Percentiles rank a stretch among this genome's conserved stretches.
Conservation (phyloP, 2,888 invertebrate genomes). For the Diaperis boleti region DNA sequence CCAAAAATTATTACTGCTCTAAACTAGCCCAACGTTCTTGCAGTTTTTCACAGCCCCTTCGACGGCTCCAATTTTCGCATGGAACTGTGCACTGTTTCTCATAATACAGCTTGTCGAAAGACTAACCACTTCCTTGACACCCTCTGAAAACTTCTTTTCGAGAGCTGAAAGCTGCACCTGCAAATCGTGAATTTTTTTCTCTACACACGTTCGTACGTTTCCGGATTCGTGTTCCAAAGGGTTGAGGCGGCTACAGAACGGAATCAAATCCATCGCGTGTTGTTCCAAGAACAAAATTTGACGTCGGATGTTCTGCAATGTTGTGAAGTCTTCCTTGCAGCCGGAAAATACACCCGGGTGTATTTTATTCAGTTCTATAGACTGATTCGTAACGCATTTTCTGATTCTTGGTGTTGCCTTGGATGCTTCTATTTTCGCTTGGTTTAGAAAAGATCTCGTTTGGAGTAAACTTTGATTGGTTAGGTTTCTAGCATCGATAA, state of each 20-base stretch:
- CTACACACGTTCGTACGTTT: conserved; percentile 14
- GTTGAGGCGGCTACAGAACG: conserved; percentile 16
- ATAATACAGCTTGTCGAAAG: conserved; percentile 9
- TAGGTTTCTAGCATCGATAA: conserved; percentile 10
- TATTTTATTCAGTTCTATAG: conserved; percentile 4
- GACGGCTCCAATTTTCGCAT: conserved; percentile 14
- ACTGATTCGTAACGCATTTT: conserved; percentile 16
- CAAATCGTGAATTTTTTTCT: conserved; percentile 11
- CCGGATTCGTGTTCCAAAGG: conserved; percentile 3
- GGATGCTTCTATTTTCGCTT: conserved; percentile 24
- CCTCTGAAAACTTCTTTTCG: conserved; percentile 4
- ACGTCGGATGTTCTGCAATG: background rate
- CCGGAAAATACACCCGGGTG: background rate
- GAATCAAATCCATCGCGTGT: background rate
- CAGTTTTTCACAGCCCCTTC: conserved; percentile 28
- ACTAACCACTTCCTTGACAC: conserved; percentile 10
- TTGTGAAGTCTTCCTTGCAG: conserved; percentile 7
- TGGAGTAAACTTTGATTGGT: conserved; percentile 7
- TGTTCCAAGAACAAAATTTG: conserved; percentile 1
- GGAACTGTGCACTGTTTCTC: background rate
- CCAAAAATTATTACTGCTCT: background rate
- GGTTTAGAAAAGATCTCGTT: background rate
- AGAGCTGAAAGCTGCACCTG: background rate
- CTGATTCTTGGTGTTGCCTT: background rate
- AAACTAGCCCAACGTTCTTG: conserved; percentile 2